Percentiles rank a stretch among this genome's conserved stretches.
Evolutionary conservation across 2,888 invertebrate genomes (phyloP).

Genomic region (Syrista parreyssii): DNA sequence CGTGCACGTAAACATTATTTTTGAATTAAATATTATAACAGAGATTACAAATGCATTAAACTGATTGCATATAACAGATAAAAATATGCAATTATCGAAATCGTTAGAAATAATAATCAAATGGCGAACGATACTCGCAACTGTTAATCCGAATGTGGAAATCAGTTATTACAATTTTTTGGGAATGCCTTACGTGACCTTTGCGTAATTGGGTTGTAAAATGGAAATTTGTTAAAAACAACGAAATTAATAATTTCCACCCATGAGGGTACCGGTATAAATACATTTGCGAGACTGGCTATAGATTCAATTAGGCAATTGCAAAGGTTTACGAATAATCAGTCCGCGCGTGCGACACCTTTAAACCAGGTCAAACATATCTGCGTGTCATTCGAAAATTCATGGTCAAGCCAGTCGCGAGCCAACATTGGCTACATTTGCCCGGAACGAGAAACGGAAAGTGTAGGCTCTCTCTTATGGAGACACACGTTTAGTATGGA

Average conservation of each 20-base stretch:
- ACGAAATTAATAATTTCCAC: neutral
- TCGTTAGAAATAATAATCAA: neutral
- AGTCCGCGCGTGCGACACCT: neutral
- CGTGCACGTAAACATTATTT: neutral
- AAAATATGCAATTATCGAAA: neutral
- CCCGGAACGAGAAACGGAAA: neutral
- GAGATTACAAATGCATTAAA: neutral
- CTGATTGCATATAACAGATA: neutral
- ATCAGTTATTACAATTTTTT: neutral
- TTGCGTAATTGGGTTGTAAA: neutral
- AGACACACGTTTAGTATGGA: neutral
- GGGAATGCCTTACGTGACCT: neutral
- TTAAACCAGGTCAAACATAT: neutral
- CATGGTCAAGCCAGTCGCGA: neutral
- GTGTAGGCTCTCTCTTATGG: neutral
- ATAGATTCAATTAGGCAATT: slow-evolving; percentile 9
- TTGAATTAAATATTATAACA: neutral
- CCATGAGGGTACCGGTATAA: neutral
- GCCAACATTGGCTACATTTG: neutral
- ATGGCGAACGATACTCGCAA: neutral
- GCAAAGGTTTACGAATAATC: slow-evolving; percentile 33
- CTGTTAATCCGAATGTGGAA: neutral
- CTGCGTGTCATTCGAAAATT: neutral
- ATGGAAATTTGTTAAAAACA: neutral
- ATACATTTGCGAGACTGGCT: neutral